Evolutionary conservation across 2,797 vertebrate genomes (phyloP).

Genomic region (Phaenicophaeus curvirostris): DNA sequence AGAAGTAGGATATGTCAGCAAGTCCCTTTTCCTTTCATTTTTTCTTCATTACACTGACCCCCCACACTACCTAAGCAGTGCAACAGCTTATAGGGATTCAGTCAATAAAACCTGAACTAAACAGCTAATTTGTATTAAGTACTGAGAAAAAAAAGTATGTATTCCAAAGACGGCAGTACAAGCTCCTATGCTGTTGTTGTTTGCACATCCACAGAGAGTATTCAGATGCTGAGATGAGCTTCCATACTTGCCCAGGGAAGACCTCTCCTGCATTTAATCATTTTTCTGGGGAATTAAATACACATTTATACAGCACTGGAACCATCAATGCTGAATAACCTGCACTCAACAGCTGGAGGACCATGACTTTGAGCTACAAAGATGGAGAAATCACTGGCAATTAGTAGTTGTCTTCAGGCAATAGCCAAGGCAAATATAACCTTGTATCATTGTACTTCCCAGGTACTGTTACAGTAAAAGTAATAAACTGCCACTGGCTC

Average conservation of each 20-base stretch:
- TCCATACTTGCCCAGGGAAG: not conserved
- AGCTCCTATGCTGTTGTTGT: not conserved
- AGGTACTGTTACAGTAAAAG: not conserved
- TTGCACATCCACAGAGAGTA: not conserved
- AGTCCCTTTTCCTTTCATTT: not conserved
- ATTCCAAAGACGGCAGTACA: not conserved
- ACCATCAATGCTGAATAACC: not conserved
- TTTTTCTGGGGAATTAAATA: not conserved
- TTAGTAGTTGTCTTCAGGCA: not conserved
- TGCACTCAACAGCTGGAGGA: not conserved
- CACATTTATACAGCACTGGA: not conserved
- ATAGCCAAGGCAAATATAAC: not conserved
- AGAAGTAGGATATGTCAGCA: not conserved
- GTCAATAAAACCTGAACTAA: not conserved
- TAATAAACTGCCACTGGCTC: not conserved
- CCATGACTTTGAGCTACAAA: not conserved
- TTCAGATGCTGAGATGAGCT: not conserved
- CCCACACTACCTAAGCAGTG: not conserved
- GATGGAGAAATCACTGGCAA: not conserved
- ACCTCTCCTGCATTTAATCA: accelerated
- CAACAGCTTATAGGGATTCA: not conserved
- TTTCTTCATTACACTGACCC: not conserved
- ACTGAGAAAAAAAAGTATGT: not conserved
- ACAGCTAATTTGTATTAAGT: not conserved
- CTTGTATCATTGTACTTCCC: not conserved